Evolutionary conservation across 2,888 invertebrate genomes (phyloP), one percentile per base, ranked within the genome.

Genomic region (Lamellibrachia satsuma): DNA sequence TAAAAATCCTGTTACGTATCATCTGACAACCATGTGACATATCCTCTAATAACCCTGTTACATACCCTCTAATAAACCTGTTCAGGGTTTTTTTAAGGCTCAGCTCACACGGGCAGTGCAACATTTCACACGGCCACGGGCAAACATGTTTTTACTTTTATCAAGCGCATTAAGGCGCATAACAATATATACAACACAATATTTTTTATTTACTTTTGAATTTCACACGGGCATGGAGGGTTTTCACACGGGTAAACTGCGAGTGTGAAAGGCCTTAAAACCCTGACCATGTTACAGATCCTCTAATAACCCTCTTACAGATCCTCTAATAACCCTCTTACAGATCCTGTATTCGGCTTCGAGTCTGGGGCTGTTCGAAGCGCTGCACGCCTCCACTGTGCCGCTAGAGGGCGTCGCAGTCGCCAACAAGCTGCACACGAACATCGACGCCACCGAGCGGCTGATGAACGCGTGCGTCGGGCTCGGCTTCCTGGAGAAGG

Each of bases 361-460:
- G 9, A 94, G 94, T 60, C 91, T 95, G 52, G 95, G 95, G 1
- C 92, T 95, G 9, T 95, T 95, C 93, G 95, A 95, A 52, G 94
- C 94, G 52, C 92, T 95, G 39, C 95, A 95, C 92, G 92, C 93
- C 4, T 92, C 93, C 11, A 91, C 92, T 9, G 92, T 92, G 7
- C 93, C 94, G 1, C 92, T 94, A 57, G 92, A 95, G 1, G 93
- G 94, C 3, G 94, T 93, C 15, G 92, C 91, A n/a, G 60, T 95
- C 52, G 94, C 95, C 15, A 93, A 93, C 90, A 94, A 94, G 90
- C 93, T 94, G 75, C 92, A 93, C 52, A 94, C 94, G 92, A 94
- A 95, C 91, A 91, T 93, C 8, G 94, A 94, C 75, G 94, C 94
- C 57, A 94, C 94, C 9, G 94, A 94, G 90, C 92, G 95, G 57